Evolutionary conservation across 2,888 invertebrate species (phyloP), one percentile per base, ranked within the genome.

Genomic region (Epinotia demarniana): DNA sequence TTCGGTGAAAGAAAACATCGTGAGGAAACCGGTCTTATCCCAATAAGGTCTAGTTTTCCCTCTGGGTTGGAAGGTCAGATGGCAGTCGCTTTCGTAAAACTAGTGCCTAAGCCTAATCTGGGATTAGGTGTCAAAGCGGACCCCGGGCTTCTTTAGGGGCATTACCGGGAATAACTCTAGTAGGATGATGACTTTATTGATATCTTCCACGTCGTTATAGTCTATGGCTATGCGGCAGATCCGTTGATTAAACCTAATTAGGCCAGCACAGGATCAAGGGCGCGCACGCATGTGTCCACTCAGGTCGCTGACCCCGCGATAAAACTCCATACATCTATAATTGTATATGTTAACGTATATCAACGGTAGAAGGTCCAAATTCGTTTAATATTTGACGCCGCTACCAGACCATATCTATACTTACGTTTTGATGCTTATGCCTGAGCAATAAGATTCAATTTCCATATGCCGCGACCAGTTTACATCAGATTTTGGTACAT

Each of bases 241-340:
- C 46, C 6, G 16, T n/a, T 16, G 49, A 53, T n/a, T 53, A 53
- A 16, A 53, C 16, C n/a, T 72, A 72, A 57, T 18, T 72, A 57
- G 55, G 72, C 18, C 72, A 63, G 19, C 49, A 18, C 61, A 63
- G 72, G 72, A 72, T 72, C 72, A 72, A 72, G 66, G 72, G 72
- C 72, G 72, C 72, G 18, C 6, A 64, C 72, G 58, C 72, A 64
- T 72, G 13, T 49, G 69, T 27, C 69, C 69, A 70, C 64, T 33
- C 64, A 16, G 72, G 57, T 64, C 72, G n/a, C n/a, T 55, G 43
- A 49, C 43, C 23, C n/a, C 57, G 71, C 68, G 61, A 73, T 73
- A 73, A 73, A 27, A 73, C 23, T 66, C 60, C 23, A 68, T 68
- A 73, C 53, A 43, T 55, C 18, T 61, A 57, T 53, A 33, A 1